phyloP scores from a whole-genome alignment of 2,888 invertebrate genomes.

The Ormia ochracea region DNA sequence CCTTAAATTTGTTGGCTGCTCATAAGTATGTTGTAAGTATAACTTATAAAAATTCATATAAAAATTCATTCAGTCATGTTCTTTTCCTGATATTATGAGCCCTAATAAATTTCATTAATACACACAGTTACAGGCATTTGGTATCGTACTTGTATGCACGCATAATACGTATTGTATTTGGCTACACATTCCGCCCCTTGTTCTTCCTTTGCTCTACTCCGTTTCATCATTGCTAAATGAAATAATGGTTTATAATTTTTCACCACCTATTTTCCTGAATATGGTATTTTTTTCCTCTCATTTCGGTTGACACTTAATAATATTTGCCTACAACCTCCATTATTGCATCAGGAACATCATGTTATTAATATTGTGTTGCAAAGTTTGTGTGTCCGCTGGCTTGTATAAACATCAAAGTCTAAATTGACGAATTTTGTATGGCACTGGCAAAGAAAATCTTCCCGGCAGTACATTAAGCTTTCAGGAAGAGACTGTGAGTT shows the following conservation, averaged over 20 bases:
- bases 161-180: conserved; percentile 5
- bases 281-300: background rate
- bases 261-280: conserved; percentile 53
- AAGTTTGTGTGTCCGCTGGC: conserved; percentile 5
- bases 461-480: background rate
- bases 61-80: conserved; percentile 1
- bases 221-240: conserved; percentile 29
- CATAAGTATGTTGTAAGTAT: background rate
- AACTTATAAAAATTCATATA: background rate
- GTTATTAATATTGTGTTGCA: conserved; percentile 37
- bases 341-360: conserved; percentile 51
- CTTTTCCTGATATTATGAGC: conserved; percentile 6
- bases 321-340: conserved; percentile 42
- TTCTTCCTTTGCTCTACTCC: conserved; percentile 2
- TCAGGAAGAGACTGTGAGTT: background rate
- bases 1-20: conserved; percentile 9
- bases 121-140: conserved; percentile 13
- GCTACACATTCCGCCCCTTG: conserved; percentile 52
- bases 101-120: conserved; percentile 41
- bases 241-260: conserved; percentile 55
- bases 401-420: background rate
- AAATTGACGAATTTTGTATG: background rate
- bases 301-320: conserved; percentile 46
- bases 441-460: background rate
- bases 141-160: background rate